Percentiles rank a stretch among this genome's conserved stretches.
These are phyloP conservation scores for Drosophila mayaguana DNA, from an alignment of 2,888 invertebrate species.

Conservation along the genomic window DNA sequence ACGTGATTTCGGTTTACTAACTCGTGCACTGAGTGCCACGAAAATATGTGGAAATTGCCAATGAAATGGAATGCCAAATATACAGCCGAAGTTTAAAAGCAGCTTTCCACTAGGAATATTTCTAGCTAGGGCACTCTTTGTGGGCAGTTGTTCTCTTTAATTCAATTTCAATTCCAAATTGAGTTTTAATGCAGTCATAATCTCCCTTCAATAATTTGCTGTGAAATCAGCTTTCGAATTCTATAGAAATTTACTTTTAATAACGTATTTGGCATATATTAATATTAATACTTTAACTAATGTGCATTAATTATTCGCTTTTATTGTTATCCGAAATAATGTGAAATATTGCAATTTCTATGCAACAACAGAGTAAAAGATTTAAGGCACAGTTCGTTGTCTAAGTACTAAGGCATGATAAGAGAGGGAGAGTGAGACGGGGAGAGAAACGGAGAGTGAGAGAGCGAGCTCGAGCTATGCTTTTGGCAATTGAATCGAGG, in stretches of 20 bases:
- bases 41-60: conserved; percentile 6
- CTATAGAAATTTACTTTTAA: not conserved
- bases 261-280: not conserved
- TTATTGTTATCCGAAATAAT: too few relatives aligned
- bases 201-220: too few relatives aligned
- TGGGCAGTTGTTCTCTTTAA: too few relatives aligned
- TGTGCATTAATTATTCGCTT: not conserved
- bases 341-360: too few relatives aligned
- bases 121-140: not conserved
- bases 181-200: not conserved
- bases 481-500: not conserved
- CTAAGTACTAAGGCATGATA: too few relatives aligned
- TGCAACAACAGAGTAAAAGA: not conserved
- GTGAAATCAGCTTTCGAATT: too few relatives aligned
- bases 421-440: not conserved
- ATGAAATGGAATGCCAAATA: conserved; percentile 16
- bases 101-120: not conserved
- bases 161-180: not conserved
- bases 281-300: not conserved
- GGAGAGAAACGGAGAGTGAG: not conserved
- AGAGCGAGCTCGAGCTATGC: not conserved
- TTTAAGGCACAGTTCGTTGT: not conserved
- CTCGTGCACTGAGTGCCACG: conserved; percentile 33
- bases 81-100: not conserved
- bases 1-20: not conserved